phyloP scores from a whole-genome alignment of 2,888 invertebrate genomes.

The Cephus spinipes region DNA sequence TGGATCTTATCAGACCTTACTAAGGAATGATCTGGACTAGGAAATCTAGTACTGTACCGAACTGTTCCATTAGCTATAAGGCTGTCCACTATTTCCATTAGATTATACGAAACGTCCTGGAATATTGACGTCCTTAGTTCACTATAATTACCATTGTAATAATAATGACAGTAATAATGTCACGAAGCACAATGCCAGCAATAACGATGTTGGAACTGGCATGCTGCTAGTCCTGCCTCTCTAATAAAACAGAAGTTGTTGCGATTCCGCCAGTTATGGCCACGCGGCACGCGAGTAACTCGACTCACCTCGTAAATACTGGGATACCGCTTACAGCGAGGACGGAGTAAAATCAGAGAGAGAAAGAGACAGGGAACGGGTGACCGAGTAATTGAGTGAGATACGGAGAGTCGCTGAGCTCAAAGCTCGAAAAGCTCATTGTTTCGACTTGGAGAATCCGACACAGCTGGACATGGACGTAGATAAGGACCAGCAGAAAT shows the following conservation, averaged over 20 bases:
- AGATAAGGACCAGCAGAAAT: too few relatives aligned
- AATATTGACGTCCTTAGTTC: constrained; percentile 19
- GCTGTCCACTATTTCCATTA: too few relatives aligned
- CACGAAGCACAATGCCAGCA: constrained; percentile 52
- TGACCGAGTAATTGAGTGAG: constrained; percentile 15
- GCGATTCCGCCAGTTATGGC: constrained; percentile 53
- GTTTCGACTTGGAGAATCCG: background rate
- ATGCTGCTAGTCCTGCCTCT: constrained; percentile 44
- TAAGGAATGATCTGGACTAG: too few relatives aligned
- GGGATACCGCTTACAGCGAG: constrained; percentile 23
- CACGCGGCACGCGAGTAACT: constrained; percentile 51
- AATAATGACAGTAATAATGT: constrained; percentile 59
- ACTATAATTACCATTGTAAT: constrained; percentile 33
- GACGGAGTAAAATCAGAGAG: constrained; percentile 4
- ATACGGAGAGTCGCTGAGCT: constrained; percentile 14
- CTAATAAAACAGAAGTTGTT: constrained; percentile 59
- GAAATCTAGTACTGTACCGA: too few relatives aligned
- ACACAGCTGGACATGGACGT: background rate
- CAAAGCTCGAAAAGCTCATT: background rate
- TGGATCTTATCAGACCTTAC: too few relatives aligned
- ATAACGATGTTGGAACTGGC: constrained; percentile 49
- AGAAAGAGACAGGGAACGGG: constrained; percentile 4
- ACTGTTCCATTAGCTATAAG: too few relatives aligned
- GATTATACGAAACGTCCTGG: background rate
- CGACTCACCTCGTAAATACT: constrained; percentile 51